Base-by-base conservation (phyloP, 2,113 vertebrate genomes). In the Numida meleagris region DNA sequence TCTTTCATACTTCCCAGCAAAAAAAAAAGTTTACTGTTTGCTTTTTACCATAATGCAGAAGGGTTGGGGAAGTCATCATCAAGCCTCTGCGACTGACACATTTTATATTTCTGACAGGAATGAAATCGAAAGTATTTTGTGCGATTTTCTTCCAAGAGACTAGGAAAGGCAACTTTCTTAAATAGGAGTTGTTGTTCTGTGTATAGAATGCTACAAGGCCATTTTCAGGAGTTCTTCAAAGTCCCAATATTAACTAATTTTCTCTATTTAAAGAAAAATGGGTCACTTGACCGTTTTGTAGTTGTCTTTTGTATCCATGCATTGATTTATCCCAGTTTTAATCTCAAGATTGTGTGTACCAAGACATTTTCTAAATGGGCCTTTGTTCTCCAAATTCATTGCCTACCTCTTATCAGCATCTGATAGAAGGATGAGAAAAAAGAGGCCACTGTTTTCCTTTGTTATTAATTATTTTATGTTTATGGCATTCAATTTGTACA, bases 321-420 rank as follows among this genome's bases (percentile, higher is more conserved):
- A 71, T 80, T 76, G 53, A 77, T 82, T 92, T 89, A 3, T 67
- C 25, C 3, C 15, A 50, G 25, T 36, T 72, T 45, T n/a, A 89
- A 89, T 73, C 13, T 8, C 45, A 89, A 88, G 9, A 57, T 0
- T 0, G 15, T 73, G 14, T 3, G 14, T 82, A 29, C 23, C 45
- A 67, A 38, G 23, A 71, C 7, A 43, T 63, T 85, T 85, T 77
- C 33, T 83, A 72, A 89, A 72, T 62, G 4, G 4, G 17, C 57
- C 18, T 94, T 96, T 86, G 33, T 91, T 86, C 67, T 50, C 46
- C 21, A 10, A 89, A 89, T 96, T 82, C 38, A 80, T 40, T 85
- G 36, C 6, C 16, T 86, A 23, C 6, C 8, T 82, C 63, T 94
- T 94, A 80, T 77, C 67, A 55, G 10, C 53, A 80, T 50, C 65